phyloP scores from a whole-genome alignment of 2,888 invertebrate species.

The Trypoxylon attenuatum region DNA sequence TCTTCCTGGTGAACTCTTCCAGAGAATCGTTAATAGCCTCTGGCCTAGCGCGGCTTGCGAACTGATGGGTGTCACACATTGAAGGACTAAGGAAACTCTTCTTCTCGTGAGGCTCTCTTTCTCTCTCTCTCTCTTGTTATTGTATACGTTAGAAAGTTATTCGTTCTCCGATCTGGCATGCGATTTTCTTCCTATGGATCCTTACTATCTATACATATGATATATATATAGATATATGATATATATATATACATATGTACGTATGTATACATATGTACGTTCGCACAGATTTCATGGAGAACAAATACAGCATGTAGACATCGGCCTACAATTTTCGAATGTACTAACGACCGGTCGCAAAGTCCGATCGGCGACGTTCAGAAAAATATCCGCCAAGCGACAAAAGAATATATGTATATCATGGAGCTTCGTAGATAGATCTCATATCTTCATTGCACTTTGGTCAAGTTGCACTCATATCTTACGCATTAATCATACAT shows the following conservation, averaged over 20 bases:
- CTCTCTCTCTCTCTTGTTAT: too few relatives aligned
- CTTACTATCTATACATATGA: too few relatives aligned
- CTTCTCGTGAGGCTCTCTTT: too few relatives aligned
- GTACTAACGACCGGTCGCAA: too few relatives aligned
- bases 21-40: too few relatives aligned
- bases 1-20: too few relatives aligned
- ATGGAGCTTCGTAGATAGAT: constrained; percentile 36
- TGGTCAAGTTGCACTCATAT: constrained; percentile 27
- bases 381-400: constrained; percentile 11
- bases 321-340: constrained; percentile 46
- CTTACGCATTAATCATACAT: constrained; percentile 6
- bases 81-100: too few relatives aligned
- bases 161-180: background rate
- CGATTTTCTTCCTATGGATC: constrained; percentile 6
- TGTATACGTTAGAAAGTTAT: background rate
- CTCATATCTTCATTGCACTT: constrained; percentile 29
- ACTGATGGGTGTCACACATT: too few relatives aligned
- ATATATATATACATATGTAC: too few relatives aligned
- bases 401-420: constrained; percentile 5
- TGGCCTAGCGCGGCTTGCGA: too few relatives aligned
- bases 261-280: too few relatives aligned
- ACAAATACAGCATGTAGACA: constrained; percentile 41
- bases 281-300: constrained; percentile 12
- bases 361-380: background rate
- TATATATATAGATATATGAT: too few relatives aligned